phyloP scores from a whole-genome alignment of 2,888 invertebrate species.

The Molorchus minor region DNA sequence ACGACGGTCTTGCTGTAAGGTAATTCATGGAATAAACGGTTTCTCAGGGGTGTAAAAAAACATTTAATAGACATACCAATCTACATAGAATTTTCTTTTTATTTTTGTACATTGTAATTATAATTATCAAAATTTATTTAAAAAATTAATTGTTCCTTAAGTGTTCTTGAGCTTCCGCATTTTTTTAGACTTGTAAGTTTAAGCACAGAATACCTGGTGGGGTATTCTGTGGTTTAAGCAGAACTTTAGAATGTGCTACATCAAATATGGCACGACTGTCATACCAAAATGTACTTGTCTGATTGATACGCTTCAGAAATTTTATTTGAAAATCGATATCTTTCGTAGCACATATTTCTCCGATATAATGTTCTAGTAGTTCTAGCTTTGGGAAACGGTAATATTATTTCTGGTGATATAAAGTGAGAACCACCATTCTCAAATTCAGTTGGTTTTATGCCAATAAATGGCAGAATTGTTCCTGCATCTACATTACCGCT shows the following conservation, averaged over 20 bases:
- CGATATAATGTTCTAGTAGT: conserved; percentile 10
- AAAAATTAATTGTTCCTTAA: conserved; percentile 3
- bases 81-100: too few species aligned
- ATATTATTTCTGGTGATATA: neutral
- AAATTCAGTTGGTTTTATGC: neutral
- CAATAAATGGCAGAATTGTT: neutral
- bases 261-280: neutral
- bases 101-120: conserved; percentile 7
- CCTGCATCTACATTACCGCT: neutral
- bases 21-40: too few species aligned
- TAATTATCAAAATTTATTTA: conserved; percentile 1
- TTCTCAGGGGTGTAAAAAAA: too few species aligned
- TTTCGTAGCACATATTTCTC: conserved; percentile 4
- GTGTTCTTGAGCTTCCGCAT: conserved; percentile 1
- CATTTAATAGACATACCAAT: too few species aligned
- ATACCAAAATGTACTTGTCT: conserved; percentile 4
- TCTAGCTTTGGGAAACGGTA: neutral
- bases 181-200: conserved; percentile 2
- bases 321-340: neutral
- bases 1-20: too few species aligned
- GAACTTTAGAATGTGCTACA: too few species aligned
- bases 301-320: conserved; percentile 6
- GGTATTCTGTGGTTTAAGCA: too few species aligned
- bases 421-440: too few species aligned
- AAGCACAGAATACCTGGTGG: neutral